Percentiles rank a stretch among this genome's conserved stretches.
Evolutionary conservation across 2,888 invertebrate genomes (phyloP).

Genomic region (Epistrophe eligans): DNA sequence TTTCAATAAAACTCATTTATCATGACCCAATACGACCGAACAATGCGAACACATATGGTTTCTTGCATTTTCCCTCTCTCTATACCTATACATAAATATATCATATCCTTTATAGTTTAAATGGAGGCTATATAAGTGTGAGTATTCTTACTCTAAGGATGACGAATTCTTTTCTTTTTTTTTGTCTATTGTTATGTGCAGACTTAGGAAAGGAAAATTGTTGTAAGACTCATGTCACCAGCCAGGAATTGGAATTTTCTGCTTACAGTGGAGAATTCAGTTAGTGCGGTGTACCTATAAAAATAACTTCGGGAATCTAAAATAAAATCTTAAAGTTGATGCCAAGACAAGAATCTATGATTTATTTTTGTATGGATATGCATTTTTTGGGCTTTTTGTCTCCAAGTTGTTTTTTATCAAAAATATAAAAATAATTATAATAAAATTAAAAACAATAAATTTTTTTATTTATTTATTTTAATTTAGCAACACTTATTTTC

Average conservation of each 20-base stretch:
- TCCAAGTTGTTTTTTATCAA: too few relatives aligned
- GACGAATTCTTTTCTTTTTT: conserved; percentile 32
- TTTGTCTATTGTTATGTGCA: conserved; percentile 37
- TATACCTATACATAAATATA: too few relatives aligned
- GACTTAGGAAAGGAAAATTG: conserved; percentile 38
- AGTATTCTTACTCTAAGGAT: conserved; percentile 24
- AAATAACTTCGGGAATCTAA: neutral
- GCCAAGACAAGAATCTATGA: too few relatives aligned
- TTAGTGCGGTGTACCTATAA: neutral
- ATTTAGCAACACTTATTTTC: too few relatives aligned
- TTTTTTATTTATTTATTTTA: too few relatives aligned
- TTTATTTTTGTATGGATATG: too few relatives aligned
- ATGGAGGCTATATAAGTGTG: neutral
- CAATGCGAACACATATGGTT: conserved; percentile 71
- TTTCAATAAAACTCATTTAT: conserved; percentile 77
- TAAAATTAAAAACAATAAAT: too few relatives aligned
- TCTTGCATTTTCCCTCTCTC: conserved; percentile 30
- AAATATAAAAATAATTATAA: too few relatives aligned
- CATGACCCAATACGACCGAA: conserved; percentile 75
- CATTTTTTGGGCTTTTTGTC: too few relatives aligned
- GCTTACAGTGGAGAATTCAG: neutral
- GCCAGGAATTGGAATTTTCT: conserved; percentile 17
- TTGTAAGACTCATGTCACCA: conserved; percentile 60
- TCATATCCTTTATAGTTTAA: neutral
- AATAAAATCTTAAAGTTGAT: neutral